phyloP scores from a whole-genome alignment of 1,140 invertebrate species.

The Aphelenchoides avenae region DNA sequence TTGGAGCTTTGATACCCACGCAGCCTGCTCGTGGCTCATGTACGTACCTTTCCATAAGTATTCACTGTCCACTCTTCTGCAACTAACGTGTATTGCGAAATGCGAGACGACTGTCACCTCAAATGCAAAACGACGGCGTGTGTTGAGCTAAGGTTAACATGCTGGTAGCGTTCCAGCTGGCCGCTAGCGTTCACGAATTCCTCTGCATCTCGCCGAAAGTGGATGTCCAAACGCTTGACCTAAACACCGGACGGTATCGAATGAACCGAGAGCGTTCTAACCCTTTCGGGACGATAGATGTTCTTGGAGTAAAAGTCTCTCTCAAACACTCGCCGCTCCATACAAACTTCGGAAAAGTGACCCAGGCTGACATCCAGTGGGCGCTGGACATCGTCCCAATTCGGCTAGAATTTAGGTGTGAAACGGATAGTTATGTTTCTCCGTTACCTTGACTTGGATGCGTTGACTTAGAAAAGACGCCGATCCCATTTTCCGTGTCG shows the following conservation, averaged over 20 bases:
- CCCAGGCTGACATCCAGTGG: constrained; percentile 16
- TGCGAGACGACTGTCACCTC: constrained; percentile 1
- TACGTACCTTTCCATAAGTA: constrained; percentile 6
- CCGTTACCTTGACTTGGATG: constrained; percentile 6
- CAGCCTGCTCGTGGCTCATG: constrained; percentile 2
- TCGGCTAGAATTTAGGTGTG: constrained; percentile 6
- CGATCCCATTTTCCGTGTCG: constrained; percentile 13
- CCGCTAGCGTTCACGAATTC: not conserved
- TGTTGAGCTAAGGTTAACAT: constrained; percentile 13
- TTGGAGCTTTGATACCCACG: not conserved
- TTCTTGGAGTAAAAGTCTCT: constrained; percentile 14
- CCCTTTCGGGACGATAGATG: constrained; percentile 22
- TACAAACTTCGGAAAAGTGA: not conserved
- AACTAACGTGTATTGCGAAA: too few species aligned
- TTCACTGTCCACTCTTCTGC: too few species aligned
- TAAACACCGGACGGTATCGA: not conserved
- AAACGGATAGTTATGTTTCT: not conserved
- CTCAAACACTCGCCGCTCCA: constrained; percentile 4
- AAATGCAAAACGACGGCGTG: constrained; percentile 18
- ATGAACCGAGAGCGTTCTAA: not conserved
- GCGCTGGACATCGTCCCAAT: constrained; percentile 9
- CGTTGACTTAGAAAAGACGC: constrained; percentile 22
- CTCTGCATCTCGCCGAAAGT: constrained; percentile 11
- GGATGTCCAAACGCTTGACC: constrained; percentile 21
- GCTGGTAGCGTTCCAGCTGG: not conserved